Evolutionary conservation across 1,140 invertebrate genomes (phyloP).

Genomic region (Eriocheir sinensis): DNA sequence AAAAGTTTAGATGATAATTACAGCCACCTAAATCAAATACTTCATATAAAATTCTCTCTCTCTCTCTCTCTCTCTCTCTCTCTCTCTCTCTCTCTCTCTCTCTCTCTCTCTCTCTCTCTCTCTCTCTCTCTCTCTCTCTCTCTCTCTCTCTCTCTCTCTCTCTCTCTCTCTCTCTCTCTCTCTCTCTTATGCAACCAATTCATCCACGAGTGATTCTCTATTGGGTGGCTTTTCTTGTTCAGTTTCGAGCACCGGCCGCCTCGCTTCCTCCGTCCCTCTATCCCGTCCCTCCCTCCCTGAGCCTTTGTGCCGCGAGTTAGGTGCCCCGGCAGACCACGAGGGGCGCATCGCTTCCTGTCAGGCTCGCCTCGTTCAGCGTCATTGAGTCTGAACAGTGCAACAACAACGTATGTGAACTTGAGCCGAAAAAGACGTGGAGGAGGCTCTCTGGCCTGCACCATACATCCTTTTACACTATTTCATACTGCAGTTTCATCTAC

Average conservation of each 20-base stretch:
- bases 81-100: constrained; percentile 14
- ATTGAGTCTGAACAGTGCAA: no score
- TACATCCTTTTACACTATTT: no score
- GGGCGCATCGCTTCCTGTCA: not conserved
- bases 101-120: constrained; percentile 9
- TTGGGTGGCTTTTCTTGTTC: not conserved
- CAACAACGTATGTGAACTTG: no score
- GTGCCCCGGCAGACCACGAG: not conserved
- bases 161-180: constrained; percentile 21
- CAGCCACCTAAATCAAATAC: not conserved
- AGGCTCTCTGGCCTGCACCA: no score
- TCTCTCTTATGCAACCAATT: not conserved
- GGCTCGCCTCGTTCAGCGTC: not conserved
- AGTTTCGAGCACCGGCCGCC: not conserved
- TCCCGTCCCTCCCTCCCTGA: no score
- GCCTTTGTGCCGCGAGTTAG: not conserved
- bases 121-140: constrained; percentile 22
- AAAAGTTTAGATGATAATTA: no score
- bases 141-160: constrained; percentile 22
- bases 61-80: not conserved
- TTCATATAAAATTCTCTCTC: not conserved
- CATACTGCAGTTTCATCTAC: no score
- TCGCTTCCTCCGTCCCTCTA: not conserved
- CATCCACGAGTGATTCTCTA: not conserved
- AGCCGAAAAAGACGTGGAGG: no score